Evolutionary conservation across 2,797 vertebrate species (phyloP).

Genomic region (Chaetodon trifasciatus): DNA sequence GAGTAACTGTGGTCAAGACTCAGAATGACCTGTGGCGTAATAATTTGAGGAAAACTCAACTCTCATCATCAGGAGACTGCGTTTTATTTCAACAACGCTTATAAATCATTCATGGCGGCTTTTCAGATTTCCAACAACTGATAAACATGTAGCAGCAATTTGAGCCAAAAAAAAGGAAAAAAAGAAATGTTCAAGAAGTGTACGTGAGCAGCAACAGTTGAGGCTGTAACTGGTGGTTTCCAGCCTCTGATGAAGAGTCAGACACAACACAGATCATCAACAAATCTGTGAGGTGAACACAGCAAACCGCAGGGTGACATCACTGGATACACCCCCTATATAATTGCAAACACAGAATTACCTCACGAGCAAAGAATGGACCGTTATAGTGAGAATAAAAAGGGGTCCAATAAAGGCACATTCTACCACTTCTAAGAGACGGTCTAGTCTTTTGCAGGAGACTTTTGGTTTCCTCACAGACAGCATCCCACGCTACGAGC

Average conservation of each 20-base stretch:
- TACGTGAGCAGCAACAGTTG: conserved; percentile 18
- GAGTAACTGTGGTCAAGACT: conserved; percentile 37
- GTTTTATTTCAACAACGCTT: conserved; percentile 8
- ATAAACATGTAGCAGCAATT: not conserved
- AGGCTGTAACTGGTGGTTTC: conserved; percentile 35
- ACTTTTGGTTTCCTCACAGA: conserved; percentile 39
- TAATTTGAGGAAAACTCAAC: conserved; percentile 11
- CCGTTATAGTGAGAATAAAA: conserved; percentile 43
- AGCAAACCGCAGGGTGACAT: conserved; percentile 61
- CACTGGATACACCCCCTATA: conserved; percentile 46
- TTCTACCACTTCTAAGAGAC: conserved; percentile 71
- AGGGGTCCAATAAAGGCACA: conserved; percentile 57
- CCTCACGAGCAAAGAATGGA: conserved; percentile 65
- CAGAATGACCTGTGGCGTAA: conserved; percentile 49
- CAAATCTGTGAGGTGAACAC: conserved; percentile 40
- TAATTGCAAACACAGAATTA: conserved; percentile 65
- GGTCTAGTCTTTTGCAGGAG: conserved; percentile 51
- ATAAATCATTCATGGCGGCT: conserved; percentile 17
- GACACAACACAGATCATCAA: conserved; percentile 43
- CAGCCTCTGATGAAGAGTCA: conserved; percentile 39
- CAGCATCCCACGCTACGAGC: conserved; percentile 46
- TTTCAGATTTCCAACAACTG: conserved; percentile 10
- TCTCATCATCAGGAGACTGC: not conserved
- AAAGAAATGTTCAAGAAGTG: conserved; percentile 9
- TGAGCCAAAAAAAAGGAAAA: not conserved